These are phyloP conservation scores for Asobara japonica DNA, from an alignment of 1,140 invertebrate species.

Conservation along the genomic window DNA sequence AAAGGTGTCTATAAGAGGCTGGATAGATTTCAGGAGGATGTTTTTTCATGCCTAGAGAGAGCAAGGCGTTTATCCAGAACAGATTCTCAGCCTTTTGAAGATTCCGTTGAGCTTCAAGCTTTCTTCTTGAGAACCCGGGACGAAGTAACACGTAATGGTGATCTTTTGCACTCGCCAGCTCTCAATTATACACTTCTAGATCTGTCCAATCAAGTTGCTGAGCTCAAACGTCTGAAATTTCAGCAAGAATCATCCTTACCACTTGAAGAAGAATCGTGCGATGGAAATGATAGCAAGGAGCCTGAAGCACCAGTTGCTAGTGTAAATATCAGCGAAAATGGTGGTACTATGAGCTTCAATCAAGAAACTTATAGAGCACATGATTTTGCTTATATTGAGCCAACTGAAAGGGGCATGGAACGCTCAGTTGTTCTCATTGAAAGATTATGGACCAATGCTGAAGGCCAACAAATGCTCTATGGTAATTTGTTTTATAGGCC, in stretches of 20 bases:
- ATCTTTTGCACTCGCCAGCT: conserved; percentile 87
- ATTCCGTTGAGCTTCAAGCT: conserved; percentile 92
- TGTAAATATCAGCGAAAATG: conserved; percentile 55
- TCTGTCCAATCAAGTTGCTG: conserved; percentile 78
- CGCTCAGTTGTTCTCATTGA: conserved; percentile 91
- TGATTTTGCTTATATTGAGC: conserved; percentile 91
- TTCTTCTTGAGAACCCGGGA: conserved; percentile 88
- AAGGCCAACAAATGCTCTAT: conserved; percentile 87
- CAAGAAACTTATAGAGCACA: conserved; percentile 82
- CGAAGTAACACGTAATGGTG: conserved; percentile 79
- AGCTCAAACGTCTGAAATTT: conserved; percentile 80
- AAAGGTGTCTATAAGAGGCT: conserved; percentile 90
- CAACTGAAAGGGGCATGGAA: conserved; percentile 81
- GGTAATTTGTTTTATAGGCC: conserved; percentile 79
- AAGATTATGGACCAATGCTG: conserved; percentile 83
- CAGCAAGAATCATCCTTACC: conserved; percentile 75
- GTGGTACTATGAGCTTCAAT: conserved; percentile 73
- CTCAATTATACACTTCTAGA: conserved; percentile 81
- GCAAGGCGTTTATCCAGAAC: conserved; percentile 87
- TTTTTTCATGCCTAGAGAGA: conserved; percentile 93
- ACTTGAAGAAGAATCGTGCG: conserved; percentile 78
- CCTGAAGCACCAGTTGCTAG: conserved; percentile 41
- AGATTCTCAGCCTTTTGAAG: conserved; percentile 95
- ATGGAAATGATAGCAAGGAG: conserved; percentile 63
- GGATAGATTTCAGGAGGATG: conserved; percentile 96